A percentile compares a stretch with the other conserved stretches of the same genome.
Conservation (phyloP, 2,113 vertebrate genomes). For the Nyctereutes procyonoides region DNA sequence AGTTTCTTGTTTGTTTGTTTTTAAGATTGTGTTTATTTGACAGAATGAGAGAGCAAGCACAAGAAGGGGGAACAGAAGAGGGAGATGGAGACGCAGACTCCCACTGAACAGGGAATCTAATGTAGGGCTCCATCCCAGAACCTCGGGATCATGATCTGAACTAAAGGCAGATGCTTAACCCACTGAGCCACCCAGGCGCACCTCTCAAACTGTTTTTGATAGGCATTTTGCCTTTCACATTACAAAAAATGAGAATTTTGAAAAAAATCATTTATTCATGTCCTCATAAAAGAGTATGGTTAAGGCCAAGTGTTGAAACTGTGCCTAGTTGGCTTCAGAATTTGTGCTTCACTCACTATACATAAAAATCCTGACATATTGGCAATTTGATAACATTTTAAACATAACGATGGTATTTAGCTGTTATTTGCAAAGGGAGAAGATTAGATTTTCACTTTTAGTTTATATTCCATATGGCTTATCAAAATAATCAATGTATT, state of each 20-base stretch:
- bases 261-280: neutral
- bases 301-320: neutral
- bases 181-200: no score
- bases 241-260: neutral
- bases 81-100: no score
- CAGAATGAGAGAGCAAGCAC: no score
- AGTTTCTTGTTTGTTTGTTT: neutral
- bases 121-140: no score
- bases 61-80: no score
- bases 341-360: neutral
- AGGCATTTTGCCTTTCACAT: neutral
- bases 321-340: neutral
- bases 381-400: constrained; percentile 40
- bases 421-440: neutral
- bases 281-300: neutral
- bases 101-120: no score
- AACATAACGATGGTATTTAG: constrained; percentile 13
- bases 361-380: neutral
- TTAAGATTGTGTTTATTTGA: no score
- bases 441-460: constrained; percentile 36
- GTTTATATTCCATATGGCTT: neutral
- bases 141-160: no score
- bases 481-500: constrained; percentile 24
- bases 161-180: no score
- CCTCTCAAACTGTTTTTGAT: neutral